Conservation (phyloP, 2,888 invertebrate genomes). For the Elmis aenea region DNA sequence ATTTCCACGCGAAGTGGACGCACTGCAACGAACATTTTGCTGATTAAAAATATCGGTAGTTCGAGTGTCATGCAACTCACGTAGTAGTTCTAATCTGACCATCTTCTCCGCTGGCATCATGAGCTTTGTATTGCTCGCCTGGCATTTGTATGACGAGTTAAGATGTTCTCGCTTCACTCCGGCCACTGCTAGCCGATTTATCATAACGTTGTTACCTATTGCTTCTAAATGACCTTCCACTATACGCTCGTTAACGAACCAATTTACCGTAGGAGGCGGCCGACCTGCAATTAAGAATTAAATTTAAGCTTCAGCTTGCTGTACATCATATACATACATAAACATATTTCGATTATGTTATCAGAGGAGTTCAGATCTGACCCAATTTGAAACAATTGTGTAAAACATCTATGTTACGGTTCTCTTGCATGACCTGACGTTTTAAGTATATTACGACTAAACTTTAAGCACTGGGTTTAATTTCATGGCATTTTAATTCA, state of each 20-base stretch:
- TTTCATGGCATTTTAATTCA: no score
- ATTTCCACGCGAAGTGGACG: slow-evolving; percentile 75
- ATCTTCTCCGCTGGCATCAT: slow-evolving; percentile 79
- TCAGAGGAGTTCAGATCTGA: background rate
- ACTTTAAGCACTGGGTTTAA: no score
- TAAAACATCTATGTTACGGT: no score
- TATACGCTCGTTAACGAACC: slow-evolving; percentile 70
- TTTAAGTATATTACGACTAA: no score
- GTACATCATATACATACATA: background rate
- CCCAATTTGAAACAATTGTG: slow-evolving; percentile 5
- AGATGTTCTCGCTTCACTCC: slow-evolving; percentile 70
- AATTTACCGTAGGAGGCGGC: slow-evolving; percentile 78
- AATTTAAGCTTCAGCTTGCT: background rate
- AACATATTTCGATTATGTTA: background rate
- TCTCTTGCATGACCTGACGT: no score
- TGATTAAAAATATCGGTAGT: slow-evolving; percentile 11
- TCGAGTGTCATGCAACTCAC: slow-evolving; percentile 55
- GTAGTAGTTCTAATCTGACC: slow-evolving; percentile 75
- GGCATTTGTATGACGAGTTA: slow-evolving; percentile 82
- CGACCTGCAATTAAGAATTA: slow-evolving; percentile 56
- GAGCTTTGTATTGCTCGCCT: slow-evolving; percentile 82
- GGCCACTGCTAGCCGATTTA: slow-evolving; percentile 72
- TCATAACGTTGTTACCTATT: slow-evolving; percentile 69
- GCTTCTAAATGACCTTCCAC: slow-evolving; percentile 67
- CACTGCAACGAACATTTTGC: slow-evolving; percentile 54